Base-by-base conservation (phyloP, 2,113 vertebrate species). In the Xiphophorus maculatus region DNA sequence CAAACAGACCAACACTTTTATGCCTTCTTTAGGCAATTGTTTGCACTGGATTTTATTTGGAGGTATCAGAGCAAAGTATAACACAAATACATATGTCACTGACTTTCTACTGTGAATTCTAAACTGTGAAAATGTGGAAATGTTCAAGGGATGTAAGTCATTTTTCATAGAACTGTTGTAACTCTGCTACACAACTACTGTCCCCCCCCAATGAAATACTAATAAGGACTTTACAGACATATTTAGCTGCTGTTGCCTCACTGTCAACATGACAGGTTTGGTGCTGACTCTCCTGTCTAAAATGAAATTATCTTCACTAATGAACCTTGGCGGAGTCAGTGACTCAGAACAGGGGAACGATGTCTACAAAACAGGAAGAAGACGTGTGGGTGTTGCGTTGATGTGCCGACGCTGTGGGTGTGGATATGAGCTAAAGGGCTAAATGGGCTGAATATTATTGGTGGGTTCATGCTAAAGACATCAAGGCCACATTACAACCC, bases 261-360 rank as follows among this genome's bases (percentile, higher is more conserved):
- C 84, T 85, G 88, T 90, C 66, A 58, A 54, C 0, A 65, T 79
- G 89, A 92, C 77, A 77, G 35, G 85, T 82, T 77, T 73, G 63
- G 76, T 14, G 73, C 80, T 84, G 83, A 89, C 90, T 82, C 5
- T 62, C 25, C 84, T 81, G 90, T 89, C 92, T 89, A 77, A 84
- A 63, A 48, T 77, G 80, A 77, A 92, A 88, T 90, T 77, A 91
- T 88, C 84, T 78, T 79, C 84, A 61, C 88, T 93, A 91, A 90
- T 90, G 87, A 92, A 93, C 84, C 90, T 84, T 87, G 90, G 80
- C 81, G 6, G 79, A 89, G 92, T 89, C 90, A 87, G 74, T 91
- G 92, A 92, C 89, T 91, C 88, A 91, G 84, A 76, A 85, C 77
- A 78, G 69, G 86, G 70, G 82, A 82, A 88, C 84, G 87, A 70